Base-by-base conservation (phyloP, 2,113 vertebrate species). In the Vidua chalybeata region DNA sequence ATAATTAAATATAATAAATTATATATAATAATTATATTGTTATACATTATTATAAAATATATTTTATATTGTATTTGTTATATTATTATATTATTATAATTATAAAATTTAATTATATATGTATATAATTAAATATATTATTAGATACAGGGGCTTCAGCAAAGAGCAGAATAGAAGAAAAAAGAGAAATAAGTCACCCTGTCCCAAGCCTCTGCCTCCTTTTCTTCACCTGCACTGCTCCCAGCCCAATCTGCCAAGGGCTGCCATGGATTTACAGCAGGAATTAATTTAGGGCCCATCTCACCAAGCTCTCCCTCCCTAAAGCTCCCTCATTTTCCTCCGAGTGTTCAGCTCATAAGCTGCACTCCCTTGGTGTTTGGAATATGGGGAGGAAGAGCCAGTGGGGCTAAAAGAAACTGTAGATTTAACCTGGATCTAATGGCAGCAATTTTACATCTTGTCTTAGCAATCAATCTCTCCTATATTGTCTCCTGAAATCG, bases 241-340 rank as follows among this genome's bases (percentile, higher is more conserved):
- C 62, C 88, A 79, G 64, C 26, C 56, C 66, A 26, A 1, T 23
- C 68, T 66, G 43, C 20, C 78, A 15, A 46, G 31, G 73, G 71
- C 72, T 59, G 5, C 0, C 0, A 46, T 39, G 78, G 90, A 90
- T 91, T 90, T 84, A 49, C 88, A 84, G 69, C 64, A 49, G 48
- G 61, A 82, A 82, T 74, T 91, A 46, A 91, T 94, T 87, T 39
- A 59, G 66, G 52, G 87, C 74, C 71, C 64, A 37, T 24, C 66
- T 51, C 69, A 55, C 74, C 35, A 15, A 58, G 23, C 59, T 91
- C 68, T 82, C 28, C 7, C 74, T 90, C 74, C 82, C 75, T 54
- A 87, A 96, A 97, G 89, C 69, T 94, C 84, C 92, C 96, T 96
- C 3, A 7, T 94, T 97, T 85, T 92, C 96, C 96, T 96, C 54